Evolutionary conservation across 1,140 invertebrate species (phyloP), one percentile per base, ranked within the genome.

Genomic region (Melanaphis sacchari): DNA sequence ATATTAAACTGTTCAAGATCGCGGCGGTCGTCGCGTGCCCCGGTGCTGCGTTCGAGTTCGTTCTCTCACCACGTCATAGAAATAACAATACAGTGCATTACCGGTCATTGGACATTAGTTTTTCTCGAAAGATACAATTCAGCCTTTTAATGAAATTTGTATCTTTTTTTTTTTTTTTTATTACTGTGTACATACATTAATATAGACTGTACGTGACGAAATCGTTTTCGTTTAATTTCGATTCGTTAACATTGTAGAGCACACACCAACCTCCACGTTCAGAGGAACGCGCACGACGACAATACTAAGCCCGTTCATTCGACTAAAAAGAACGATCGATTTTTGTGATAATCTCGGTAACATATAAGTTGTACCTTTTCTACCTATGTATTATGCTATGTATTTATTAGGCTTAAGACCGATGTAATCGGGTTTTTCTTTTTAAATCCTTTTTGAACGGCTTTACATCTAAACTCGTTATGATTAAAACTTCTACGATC

Each of bases 351-450:
- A 76, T 76, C 59, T 76, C 31, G 59, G 4, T 76, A 6, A 76
- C 31, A 76, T n/a, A 5, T 18, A 76, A 5, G 18, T 5, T n/a
- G 59, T n/a, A n/a, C 15, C 31, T n/a, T 49, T 36, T n/a, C n/a
- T n/a, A 76, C 59, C 31, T 21, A 76, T n/a, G 59, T 76, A 76
- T 76, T 76, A n/a, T n/a, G 5, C 31, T 4, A 4, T 5, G 59
- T 76, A 76, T n/a, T 76, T 76, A 76, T 76, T 76, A 15, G 59
- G 59, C 31, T 76, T 76, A 76, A 31, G 31, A 15, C 15, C 59
- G 31, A 76, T 76, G 59, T 76, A 76, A 76, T 76, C 59, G 59
- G 59, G 59, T n/a, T 76, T 66, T 76, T 76, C 59, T 76, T 76
- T 15, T 76, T 76, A 76, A 76, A 76, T 76, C 59, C 59, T n/a